These are phyloP conservation scores for Cyphomyrus plagiostoma DNA, from an alignment of 2,113 vertebrate genomes.

Conservation along the genomic window DNA sequence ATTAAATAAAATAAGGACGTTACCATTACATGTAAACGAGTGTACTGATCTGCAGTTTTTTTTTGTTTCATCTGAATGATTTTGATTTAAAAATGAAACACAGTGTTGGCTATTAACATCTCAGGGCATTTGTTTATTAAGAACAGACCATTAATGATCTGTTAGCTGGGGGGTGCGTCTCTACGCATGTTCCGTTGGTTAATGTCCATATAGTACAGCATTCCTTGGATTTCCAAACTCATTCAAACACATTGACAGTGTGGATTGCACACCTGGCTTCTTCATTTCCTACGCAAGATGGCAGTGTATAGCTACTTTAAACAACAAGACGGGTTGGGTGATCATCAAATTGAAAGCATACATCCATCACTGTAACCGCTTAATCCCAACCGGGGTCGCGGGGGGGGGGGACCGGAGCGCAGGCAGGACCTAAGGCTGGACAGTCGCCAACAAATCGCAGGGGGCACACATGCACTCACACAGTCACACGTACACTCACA, in stretches of 20 bases:
- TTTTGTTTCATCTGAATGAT: not conserved
- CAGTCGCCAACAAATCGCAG: too few species aligned
- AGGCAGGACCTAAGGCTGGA: too few species aligned
- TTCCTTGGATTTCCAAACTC: not conserved
- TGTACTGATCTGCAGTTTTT: not conserved
- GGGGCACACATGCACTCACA: too few species aligned
- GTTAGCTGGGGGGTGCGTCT: not conserved
- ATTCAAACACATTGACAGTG: not conserved
- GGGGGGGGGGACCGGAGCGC: too few species aligned
- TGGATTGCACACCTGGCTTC: not conserved
- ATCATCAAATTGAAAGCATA: not conserved
- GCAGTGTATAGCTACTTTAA: conserved; percentile 38
- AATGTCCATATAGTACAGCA: not conserved
- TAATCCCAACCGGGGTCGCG: too few species aligned
- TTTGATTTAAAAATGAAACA: not conserved
- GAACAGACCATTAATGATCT: not conserved
- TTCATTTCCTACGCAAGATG: conserved; percentile 38
- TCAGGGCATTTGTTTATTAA: not conserved
- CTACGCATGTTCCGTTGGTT: not conserved
- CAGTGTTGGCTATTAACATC: not conserved
- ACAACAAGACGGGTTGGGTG: not conserved
- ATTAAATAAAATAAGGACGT: not conserved
- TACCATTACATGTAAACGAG: not conserved
- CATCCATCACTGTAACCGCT: not conserved
- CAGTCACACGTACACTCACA: too few species aligned